These are phyloP conservation scores for Agriopis marginaria DNA, from an alignment of 2,888 invertebrate genomes.

Conservation along the genomic window DNA sequence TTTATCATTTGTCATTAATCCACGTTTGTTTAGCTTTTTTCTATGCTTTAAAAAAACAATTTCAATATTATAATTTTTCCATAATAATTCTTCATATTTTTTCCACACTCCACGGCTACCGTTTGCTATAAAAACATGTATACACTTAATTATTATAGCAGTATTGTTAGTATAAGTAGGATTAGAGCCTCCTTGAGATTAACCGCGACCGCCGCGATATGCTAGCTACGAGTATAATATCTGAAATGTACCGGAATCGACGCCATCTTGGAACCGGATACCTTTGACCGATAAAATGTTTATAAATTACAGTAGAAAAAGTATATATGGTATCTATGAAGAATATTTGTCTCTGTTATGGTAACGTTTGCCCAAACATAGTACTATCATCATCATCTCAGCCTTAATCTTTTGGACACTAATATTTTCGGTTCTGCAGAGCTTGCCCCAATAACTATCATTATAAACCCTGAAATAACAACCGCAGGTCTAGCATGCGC, in stretches of 20 bases:
- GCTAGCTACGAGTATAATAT: conserved; percentile 8
- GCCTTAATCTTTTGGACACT: background rate
- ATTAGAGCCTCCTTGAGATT: conserved; percentile 80
- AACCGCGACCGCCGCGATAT: conserved; percentile 48
- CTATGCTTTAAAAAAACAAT: background rate
- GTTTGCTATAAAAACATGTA: conserved; percentile 78
- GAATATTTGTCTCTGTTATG: too few relatives aligned
- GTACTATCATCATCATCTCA: background rate
- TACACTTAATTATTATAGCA: conserved; percentile 78
- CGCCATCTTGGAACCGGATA: conserved; percentile 1
- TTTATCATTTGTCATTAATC: background rate
- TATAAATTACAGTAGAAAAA: background rate
- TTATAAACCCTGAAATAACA: too few relatives aligned
- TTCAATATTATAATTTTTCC: background rate
- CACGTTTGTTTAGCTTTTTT: background rate
- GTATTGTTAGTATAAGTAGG: conserved; percentile 83
- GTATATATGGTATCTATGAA: background rate
- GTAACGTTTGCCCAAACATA: background rate
- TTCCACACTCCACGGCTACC: conserved; percentile 70
- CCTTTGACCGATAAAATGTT: background rate
- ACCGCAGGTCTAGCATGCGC: too few relatives aligned
- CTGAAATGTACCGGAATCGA: background rate
- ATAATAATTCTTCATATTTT: conserved; percentile 25
- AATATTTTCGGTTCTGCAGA: too few relatives aligned
- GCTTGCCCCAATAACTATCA: too few relatives aligned